These are phyloP conservation scores for Tokudaia muenninki DNA, from an alignment of 2,797 vertebrate species.

Conservation along the genomic window DNA sequence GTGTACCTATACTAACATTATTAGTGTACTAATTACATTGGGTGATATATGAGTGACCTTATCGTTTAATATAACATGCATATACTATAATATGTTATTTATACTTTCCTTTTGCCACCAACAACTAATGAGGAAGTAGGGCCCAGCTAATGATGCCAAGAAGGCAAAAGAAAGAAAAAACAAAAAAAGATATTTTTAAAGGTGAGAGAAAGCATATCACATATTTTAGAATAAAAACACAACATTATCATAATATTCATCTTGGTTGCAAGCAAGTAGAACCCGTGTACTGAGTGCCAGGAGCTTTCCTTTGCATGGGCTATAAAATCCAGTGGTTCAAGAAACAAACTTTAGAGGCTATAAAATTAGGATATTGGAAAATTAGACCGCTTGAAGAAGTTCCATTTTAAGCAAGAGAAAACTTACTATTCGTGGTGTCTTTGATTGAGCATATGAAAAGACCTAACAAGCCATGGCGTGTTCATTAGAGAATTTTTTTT, in stretches of 20 bases:
- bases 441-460: background rate
- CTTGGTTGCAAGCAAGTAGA: background rate
- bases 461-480: background rate
- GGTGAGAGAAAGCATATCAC: background rate
- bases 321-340: background rate
- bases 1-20: background rate
- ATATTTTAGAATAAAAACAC: constrained; percentile 1
- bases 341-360: background rate
- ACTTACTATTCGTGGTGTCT: background rate
- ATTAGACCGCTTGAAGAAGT: background rate
- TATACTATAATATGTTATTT: background rate
- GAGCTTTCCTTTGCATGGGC: background rate
- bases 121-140: constrained; percentile 1
- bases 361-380: background rate
- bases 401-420: constrained; percentile 27
- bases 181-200: background rate
- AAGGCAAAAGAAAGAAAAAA: background rate
- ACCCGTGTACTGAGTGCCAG: background rate
- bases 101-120: constrained; percentile 44
- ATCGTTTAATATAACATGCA: background rate
- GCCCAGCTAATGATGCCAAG: background rate
- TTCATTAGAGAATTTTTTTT: background rate
- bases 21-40: background rate
- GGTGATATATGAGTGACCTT: background rate
- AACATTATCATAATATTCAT: background rate